Base-by-base conservation (phyloP, 2,113 vertebrate genomes). In the Sarotherodon lohbergeri region DNA sequence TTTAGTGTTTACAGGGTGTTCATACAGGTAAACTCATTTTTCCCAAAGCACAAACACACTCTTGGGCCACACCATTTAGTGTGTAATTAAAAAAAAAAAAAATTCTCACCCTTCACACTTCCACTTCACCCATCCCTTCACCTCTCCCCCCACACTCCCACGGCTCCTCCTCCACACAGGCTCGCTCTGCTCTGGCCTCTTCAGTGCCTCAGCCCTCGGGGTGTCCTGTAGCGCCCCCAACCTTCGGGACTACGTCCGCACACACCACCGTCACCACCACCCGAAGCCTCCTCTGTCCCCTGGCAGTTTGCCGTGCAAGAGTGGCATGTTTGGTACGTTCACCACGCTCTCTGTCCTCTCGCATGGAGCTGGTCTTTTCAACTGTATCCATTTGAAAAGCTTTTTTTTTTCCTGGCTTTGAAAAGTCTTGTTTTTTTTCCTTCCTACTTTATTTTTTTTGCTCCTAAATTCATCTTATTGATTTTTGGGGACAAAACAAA, bases 201-300 rank as follows among this genome's bases (percentile, higher is more conserved):
- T 99, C 97, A 99, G 98, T 95, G 98, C 98, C 95, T 98, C 98
- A 19, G 97, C 98, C 97, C 97, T 98, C 81, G 98, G 98, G 54
- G 98, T 98, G 95, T 99, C 98, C 93, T 98, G 97, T 97, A 99
- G 98, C 48, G 97, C 98, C 95, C 98, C 98, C 95, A 99, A 99
- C 97, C 98, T 99, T 94, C 98, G 98, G 96, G 98, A 99, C 96
- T 98, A 98, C 96, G 97, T 98, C 82, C 97, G 97, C 97, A 97
- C 96, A 91, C 98, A 95, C 86, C 98, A 95, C 89, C 93, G 94
- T 88, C 94, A 85, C 89, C 93, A 84, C 84, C 91, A 98, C 91
- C 97, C 97, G 96, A 99, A 99, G 95, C 98, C 98, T 90, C 96
- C 94, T 7, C 91, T 97, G 92, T 98, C 98, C 90, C 96, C 97